Evolutionary conservation across 2,113 vertebrate species (phyloP).

Genomic region (Parus major): DNA sequence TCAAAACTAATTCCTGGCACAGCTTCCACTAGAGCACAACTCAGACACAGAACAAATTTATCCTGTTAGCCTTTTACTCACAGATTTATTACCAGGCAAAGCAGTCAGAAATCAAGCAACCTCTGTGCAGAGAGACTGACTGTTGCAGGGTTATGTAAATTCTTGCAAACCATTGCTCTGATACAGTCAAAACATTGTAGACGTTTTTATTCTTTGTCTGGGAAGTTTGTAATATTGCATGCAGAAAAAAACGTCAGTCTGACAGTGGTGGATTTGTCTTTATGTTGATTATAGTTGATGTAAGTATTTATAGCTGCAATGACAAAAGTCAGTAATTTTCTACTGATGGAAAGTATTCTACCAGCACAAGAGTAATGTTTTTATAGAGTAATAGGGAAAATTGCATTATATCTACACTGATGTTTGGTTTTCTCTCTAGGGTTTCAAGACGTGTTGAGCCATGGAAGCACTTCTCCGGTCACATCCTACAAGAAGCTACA

Average conservation of each 20-base stretch:
- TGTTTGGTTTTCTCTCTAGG: constrained; percentile 61
- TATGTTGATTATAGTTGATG: neutral
- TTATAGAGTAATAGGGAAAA: neutral
- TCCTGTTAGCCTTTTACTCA: neutral
- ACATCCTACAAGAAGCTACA: constrained; percentile 41
- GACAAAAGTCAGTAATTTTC: neutral
- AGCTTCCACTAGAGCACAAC: neutral
- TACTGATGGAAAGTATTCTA: neutral
- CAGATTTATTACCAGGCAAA: neutral
- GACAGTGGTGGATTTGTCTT: neutral
- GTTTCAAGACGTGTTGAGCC: constrained; percentile 68
- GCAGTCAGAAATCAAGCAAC: neutral
- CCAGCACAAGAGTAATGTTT: neutral
- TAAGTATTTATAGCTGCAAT: neutral
- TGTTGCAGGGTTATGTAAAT: neutral
- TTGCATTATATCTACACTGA: neutral
- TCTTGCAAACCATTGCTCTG: neutral
- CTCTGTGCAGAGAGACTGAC: neutral
- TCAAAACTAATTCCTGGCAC: neutral
- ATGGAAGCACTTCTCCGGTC: constrained; percentile 16
- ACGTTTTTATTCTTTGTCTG: neutral
- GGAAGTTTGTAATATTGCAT: neutral
- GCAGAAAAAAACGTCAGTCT: neutral
- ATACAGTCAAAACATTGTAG: neutral
- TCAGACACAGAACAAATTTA: neutral